These are phyloP conservation scores for Yponomeuta evonymella DNA, from an alignment of 2,888 invertebrate species.

Conservation along the genomic window DNA sequence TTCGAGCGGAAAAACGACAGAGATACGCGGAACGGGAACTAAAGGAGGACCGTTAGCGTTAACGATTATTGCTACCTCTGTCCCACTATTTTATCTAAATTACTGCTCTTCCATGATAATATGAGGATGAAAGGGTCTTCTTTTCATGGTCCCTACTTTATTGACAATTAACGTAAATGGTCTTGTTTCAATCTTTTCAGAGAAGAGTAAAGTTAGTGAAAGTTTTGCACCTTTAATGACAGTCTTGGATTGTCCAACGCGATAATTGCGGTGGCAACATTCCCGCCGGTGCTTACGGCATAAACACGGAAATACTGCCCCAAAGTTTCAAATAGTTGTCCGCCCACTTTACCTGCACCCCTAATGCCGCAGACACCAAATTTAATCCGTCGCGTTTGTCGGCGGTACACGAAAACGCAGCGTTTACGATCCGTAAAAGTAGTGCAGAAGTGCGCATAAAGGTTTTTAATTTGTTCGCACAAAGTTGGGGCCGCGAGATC, in stretches of 20 bases:
- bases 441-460: conserved; percentile 40
- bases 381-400: conserved; percentile 16
- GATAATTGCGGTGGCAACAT: conserved; percentile 10
- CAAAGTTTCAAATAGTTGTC: conserved; percentile 12
- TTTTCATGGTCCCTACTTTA: conserved; percentile 24
- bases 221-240: conserved; percentile 1
- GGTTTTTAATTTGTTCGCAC: conserved; percentile 66
- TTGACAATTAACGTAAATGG: conserved; percentile 12
- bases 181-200: conserved; percentile 1
- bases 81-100: conserved; percentile 52
- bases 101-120: conserved; percentile 52
- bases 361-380: conserved; percentile 11
- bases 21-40: conserved; percentile 36
- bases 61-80: conserved; percentile 54
- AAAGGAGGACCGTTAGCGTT: conserved; percentile 51
- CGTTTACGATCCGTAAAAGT: conserved; percentile 34
- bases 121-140: conserved; percentile 29
- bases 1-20: conserved; percentile 39
- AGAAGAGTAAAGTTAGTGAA: neutral
- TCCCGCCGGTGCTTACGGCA: neutral
- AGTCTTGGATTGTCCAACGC: conserved; percentile 3
- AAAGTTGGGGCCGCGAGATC: conserved; percentile 47
- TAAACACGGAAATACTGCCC: neutral
- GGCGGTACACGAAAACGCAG: conserved; percentile 17
- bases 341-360: conserved; percentile 2